Evolutionary conservation across 2,797 vertebrate genomes (phyloP).

Genomic region (Micropoecilia bifurca): DNA sequence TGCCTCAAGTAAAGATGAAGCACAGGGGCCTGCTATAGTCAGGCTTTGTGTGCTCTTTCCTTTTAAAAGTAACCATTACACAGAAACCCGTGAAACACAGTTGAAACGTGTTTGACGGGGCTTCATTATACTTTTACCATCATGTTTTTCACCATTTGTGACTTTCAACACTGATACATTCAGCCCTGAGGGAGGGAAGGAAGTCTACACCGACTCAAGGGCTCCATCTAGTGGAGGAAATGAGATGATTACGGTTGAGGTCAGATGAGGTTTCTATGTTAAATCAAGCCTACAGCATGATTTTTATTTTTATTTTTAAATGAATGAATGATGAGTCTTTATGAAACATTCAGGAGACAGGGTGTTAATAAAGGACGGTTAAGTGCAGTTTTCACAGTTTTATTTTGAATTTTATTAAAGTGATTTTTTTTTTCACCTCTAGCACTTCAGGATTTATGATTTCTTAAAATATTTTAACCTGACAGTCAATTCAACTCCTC

Average conservation of each 20-base stretch:
- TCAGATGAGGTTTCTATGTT: constrained; percentile 15
- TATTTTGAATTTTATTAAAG: background rate
- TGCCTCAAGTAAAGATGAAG: constrained; percentile 70
- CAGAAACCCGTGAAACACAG: constrained; percentile 63
- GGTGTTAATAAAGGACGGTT: background rate
- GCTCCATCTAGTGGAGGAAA: constrained; percentile 70
- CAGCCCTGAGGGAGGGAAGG: constrained; percentile 11
- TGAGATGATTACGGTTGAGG: background rate
- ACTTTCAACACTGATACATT: constrained; percentile 47
- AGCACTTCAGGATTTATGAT: background rate
- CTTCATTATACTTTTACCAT: constrained; percentile 65
- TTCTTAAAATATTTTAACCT: background rate
- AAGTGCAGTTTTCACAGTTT: background rate
- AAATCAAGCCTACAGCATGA: background rate
- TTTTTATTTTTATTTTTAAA: background rate
- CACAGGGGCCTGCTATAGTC: constrained; percentile 51
- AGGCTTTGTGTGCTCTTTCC: constrained; percentile 63
- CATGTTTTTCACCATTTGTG: constrained; percentile 56
- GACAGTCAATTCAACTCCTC: background rate
- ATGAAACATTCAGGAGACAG: constrained; percentile 7
- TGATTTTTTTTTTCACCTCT: background rate
- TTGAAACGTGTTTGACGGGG: constrained; percentile 50
- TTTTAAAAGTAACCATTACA: constrained; percentile 70
- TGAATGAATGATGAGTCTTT: constrained; percentile 10
- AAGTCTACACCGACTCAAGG: constrained; percentile 51